Percentiles rank a stretch among this genome's conserved stretches.
Conservation (phyloP, 2,797 vertebrate species). For the Micrastur ruficollis region DNA sequence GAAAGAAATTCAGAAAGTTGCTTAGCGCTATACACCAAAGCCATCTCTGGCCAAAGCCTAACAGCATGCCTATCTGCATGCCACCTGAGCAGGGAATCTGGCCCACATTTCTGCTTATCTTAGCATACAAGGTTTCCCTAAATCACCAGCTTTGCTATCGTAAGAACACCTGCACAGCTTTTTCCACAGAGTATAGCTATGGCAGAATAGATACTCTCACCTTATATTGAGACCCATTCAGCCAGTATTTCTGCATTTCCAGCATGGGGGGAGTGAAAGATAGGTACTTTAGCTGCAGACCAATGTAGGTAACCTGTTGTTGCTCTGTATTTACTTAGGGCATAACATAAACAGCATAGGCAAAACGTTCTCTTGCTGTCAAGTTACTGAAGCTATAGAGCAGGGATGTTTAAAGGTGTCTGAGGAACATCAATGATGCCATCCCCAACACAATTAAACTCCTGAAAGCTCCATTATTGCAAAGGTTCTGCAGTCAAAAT, state of each 20-base stretch:
- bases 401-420: neutral
- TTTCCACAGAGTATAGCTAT: neutral
- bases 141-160: neutral
- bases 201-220: neutral
- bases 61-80: neutral
- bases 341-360: neutral
- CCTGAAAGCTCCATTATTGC: neutral
- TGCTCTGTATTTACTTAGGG: neutral
- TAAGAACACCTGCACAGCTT: neutral
- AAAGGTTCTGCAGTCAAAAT: neutral
- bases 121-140: neutral
- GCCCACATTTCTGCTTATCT: neutral
- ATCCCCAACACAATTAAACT: neutral
- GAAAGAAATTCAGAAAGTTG: neutral
- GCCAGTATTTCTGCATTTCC: neutral
- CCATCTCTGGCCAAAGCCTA: neutral
- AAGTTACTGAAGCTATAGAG: neutral
- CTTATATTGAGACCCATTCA: neutral
- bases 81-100: neutral
- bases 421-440: neutral
- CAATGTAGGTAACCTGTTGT: neutral
- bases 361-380: neutral
- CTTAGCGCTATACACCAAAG: neutral
- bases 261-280: neutral
- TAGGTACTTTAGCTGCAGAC: neutral